phyloP scores from a whole-genome alignment of 2,797 vertebrate species.

The Huso huso region DNA sequence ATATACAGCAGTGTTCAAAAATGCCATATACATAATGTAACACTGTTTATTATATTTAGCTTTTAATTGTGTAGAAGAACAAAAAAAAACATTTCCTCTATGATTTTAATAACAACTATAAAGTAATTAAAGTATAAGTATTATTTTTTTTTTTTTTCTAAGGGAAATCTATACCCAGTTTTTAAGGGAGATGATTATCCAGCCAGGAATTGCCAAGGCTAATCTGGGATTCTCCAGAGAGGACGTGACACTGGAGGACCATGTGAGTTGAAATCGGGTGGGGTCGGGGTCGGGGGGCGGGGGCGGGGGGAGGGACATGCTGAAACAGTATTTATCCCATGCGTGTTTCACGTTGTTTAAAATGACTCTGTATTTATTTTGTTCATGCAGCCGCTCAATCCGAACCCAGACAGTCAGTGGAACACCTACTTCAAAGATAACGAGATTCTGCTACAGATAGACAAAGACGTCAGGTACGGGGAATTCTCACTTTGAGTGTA shows the following conservation, averaged over 20 bases:
- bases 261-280: slow-evolving; percentile 62
- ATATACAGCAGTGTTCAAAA: no score
- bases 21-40: no score
- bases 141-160: slow-evolving; percentile 9
- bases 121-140: no score
- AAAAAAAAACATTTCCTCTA: no score
- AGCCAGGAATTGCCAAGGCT: slow-evolving; percentile 93
- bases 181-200: slow-evolving; percentile 95
- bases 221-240: slow-evolving; percentile 87
- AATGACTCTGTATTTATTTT: not conserved
- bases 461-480: slow-evolving; percentile 90
- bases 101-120: no score
- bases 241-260: slow-evolving; percentile 94
- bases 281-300: not conserved
- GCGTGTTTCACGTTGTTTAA: not conserved
- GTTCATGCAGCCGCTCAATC: slow-evolving; percentile 78
- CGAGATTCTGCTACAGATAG: slow-evolving; percentile 91
- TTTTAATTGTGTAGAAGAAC: no score
- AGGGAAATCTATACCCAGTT: slow-evolving; percentile 92
- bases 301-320: not conserved
- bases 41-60: no score
- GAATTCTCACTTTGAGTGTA: no score
- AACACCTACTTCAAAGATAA: slow-evolving; percentile 97
- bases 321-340: not conserved
- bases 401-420: slow-evolving; percentile 93